A percentile compares a stretch with the other conserved stretches of the same genome.
Evolutionary conservation across 2,113 vertebrate genomes (phyloP).

Genomic region (Lophochroa leadbeateri): DNA sequence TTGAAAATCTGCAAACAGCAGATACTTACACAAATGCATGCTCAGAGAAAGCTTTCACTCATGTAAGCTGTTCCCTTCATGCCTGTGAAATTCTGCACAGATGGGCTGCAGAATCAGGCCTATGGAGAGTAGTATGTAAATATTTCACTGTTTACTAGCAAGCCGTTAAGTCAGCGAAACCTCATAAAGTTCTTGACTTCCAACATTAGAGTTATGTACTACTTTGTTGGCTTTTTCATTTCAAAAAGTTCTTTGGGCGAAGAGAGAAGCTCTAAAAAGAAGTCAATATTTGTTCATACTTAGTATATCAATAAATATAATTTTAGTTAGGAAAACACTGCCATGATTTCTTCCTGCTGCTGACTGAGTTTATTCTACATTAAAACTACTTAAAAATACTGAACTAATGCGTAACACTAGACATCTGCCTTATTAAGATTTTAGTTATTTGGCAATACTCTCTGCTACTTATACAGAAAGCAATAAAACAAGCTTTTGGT

Average conservation of each 20-base stretch:
- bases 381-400: neutral
- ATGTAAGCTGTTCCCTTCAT: neutral
- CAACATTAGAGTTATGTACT: neutral
- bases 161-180: neutral
- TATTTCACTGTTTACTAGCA: conserved; percentile 36
- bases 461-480: neutral
- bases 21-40: neutral
- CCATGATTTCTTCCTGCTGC: neutral
- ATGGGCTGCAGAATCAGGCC: conserved; percentile 12
- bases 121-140: conserved; percentile 11
- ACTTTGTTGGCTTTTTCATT: neutral
- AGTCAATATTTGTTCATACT: conserved; percentile 36
- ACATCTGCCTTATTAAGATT: neutral
- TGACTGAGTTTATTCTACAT: neutral
- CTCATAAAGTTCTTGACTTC: conserved; percentile 31
- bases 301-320: conserved; percentile 4
- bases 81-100: conserved; percentile 15
- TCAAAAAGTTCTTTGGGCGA: neutral
- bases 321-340: conserved; percentile 6
- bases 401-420: neutral
- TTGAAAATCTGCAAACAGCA: neutral
- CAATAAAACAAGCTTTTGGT: neutral
- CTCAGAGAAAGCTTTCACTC: neutral
- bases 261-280: neutral
- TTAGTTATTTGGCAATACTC: neutral